Percentiles rank a stretch among this genome's conserved stretches.
These are phyloP conservation scores for Papilio protenor DNA, from an alignment of 2,888 invertebrate genomes.

Conservation along the genomic window DNA sequence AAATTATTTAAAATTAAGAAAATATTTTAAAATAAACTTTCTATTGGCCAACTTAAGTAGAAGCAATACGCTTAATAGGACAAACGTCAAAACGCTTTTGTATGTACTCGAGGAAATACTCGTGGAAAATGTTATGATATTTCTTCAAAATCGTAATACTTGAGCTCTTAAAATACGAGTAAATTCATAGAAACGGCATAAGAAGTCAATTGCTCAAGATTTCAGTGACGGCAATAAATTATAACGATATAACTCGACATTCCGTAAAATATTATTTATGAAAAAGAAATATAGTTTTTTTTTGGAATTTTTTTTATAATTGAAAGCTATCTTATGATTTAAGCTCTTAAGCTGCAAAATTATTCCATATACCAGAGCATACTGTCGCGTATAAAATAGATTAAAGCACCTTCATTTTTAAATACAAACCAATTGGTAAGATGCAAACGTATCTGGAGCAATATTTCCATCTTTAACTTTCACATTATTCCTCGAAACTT, in stretches of 20 bases:
- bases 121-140: not conserved
- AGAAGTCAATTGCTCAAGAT: not conserved
- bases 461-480: too few relatives aligned
- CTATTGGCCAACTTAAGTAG: not conserved
- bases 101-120: not conserved
- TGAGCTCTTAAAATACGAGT: not conserved
- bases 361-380: not conserved
- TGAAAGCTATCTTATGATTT: not conserved
- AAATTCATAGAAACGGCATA: not conserved
- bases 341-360: not conserved
- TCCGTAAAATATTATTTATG: not conserved
- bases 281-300: too few relatives aligned
- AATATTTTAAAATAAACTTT: not conserved
- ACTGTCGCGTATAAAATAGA: too few relatives aligned
- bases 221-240: not conserved
- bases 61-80: not conserved
- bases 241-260: not conserved
- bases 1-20: not conserved
- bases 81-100: not conserved
- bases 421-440: too few relatives aligned
- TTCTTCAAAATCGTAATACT: conserved; percentile 4
- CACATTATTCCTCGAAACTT: too few relatives aligned
- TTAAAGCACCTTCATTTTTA: too few relatives aligned
- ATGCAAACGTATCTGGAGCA: too few relatives aligned
- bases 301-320: too few relatives aligned